Conservation (phyloP, 2,797 vertebrate species). For the Cossypha heuglini region DNA sequence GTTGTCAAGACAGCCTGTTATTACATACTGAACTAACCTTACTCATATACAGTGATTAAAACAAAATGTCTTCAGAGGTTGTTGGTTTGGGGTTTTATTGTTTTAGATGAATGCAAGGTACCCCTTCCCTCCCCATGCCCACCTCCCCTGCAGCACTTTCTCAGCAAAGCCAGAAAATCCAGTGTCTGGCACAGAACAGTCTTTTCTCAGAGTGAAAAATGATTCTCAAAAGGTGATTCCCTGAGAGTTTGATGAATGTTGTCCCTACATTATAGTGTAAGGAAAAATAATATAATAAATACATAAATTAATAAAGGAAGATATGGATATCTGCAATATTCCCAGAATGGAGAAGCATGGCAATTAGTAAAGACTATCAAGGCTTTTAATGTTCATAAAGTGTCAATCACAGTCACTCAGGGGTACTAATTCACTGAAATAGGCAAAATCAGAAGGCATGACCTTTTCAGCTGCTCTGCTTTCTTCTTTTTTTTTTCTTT, state of each 20-base stretch:
- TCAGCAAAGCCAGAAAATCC: background rate
- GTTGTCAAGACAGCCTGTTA: conserved; percentile 63
- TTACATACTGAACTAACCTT: conserved; percentile 39
- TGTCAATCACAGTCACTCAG: background rate
- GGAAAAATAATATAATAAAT: conserved; percentile 17
- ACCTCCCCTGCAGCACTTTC: background rate
- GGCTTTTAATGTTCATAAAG: background rate
- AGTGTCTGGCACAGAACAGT: background rate
- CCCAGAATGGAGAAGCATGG: background rate
- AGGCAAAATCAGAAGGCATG: background rate
- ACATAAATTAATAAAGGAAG: conserved; percentile 34
- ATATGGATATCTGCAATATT: background rate
- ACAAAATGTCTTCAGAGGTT: conserved; percentile 7
- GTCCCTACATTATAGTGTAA: background rate
- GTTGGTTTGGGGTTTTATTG: background rate
- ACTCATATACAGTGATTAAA: conserved; percentile 14
- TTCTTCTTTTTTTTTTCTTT: background rate
- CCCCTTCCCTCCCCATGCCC: background rate
- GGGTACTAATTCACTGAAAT: conserved; percentile 5
- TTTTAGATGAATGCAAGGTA: background rate
- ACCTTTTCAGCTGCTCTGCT: background rate
- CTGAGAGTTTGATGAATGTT: background rate
- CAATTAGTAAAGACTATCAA: conserved; percentile 28
- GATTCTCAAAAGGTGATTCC: background rate
- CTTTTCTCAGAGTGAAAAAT: background rate